Conservation (phyloP, 2,113 vertebrate species). For the Clinocottus analis region DNA sequence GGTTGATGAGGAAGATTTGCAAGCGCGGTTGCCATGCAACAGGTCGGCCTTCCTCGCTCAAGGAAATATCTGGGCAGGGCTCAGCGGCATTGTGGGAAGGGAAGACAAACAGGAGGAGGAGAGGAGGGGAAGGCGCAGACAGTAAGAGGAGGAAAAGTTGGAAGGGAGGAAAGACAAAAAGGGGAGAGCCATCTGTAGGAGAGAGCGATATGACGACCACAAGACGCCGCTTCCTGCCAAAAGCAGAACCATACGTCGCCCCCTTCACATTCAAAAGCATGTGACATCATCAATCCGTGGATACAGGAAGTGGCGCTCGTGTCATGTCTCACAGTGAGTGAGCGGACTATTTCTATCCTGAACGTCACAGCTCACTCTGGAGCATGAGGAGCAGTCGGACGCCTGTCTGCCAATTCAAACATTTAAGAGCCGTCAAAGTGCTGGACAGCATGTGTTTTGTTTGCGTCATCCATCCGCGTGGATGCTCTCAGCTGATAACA, state of each 20-base stretch:
- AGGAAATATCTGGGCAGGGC: slow-evolving; percentile 54
- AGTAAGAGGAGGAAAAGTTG: neutral
- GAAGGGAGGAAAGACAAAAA: neutral
- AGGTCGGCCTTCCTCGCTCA: slow-evolving; percentile 49
- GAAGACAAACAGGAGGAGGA: slow-evolving; percentile 10
- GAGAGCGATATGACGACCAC: neutral
- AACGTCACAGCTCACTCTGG: slow-evolving; percentile 4
- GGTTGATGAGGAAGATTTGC: slow-evolving; percentile 47
- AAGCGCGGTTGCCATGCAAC: slow-evolving; percentile 86
- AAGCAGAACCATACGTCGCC: slow-evolving; percentile 24
- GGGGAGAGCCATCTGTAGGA: neutral
- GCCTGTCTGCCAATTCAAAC: neutral
- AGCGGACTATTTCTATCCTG: slow-evolving; percentile 34
- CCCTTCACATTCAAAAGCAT: neutral
- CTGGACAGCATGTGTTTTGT: neutral
- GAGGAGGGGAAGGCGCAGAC: neutral
- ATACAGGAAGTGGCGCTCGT: slow-evolving; percentile 18
- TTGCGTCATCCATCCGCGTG: neutral
- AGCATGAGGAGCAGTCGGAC: neutral
- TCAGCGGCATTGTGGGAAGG: neutral
- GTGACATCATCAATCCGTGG: neutral
- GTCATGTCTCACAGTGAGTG: slow-evolving; percentile 1
- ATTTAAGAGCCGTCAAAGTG: neutral
- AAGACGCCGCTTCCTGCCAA: neutral
- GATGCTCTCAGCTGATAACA: neutral